These are phyloP conservation scores for Hystrix brachyura DNA, from an alignment of 2,113 vertebrate species.

Conservation along the genomic window DNA sequence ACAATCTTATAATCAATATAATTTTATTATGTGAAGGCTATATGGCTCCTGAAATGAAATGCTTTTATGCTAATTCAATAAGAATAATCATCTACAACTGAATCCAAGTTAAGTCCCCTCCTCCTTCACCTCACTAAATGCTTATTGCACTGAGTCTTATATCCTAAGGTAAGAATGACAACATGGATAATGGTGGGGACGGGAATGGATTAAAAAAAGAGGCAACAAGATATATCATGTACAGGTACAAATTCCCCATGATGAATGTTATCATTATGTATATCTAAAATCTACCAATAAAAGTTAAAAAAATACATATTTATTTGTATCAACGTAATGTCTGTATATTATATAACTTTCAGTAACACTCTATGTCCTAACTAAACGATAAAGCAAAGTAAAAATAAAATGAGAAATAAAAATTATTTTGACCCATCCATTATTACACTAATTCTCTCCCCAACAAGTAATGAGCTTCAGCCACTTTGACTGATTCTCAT, in stretches of 20 bases:
- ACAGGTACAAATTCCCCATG: too few species aligned
- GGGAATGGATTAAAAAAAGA: too few species aligned
- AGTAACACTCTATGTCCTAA: background rate
- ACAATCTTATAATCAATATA: background rate
- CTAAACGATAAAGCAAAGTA: background rate
- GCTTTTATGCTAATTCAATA: background rate
- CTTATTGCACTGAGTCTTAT: background rate
- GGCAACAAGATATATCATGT: too few species aligned
- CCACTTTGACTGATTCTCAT: background rate
- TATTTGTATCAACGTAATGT: background rate
- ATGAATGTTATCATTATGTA: too few species aligned
- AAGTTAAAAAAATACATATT: too few species aligned
- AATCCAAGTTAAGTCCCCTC: background rate
- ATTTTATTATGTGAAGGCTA: background rate
- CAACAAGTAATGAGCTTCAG: background rate
- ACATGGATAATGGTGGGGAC: background rate
- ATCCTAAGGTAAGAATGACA: background rate
- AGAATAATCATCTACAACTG: background rate
- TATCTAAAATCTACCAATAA: too few species aligned
- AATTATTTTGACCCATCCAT: background rate
- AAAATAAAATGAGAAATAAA: slow-evolving; percentile 6
- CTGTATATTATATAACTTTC: background rate
- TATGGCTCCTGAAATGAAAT: background rate
- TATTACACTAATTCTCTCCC: background rate
- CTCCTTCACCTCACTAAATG: background rate